phyloP scores from a whole-genome alignment of 1,140 invertebrate genomes.

The Drosophila insularis region DNA sequence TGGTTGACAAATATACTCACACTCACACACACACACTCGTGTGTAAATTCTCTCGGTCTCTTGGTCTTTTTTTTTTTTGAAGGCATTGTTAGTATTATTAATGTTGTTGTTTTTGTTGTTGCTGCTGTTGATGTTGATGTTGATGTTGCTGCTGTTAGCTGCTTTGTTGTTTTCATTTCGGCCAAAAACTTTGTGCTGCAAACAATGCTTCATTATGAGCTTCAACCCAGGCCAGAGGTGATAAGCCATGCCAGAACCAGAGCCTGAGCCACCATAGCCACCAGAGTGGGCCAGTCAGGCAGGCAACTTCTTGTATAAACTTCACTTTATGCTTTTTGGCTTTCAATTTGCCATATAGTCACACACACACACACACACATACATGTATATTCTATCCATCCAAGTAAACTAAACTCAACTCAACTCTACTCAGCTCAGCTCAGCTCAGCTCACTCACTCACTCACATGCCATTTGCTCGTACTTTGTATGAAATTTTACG shows the following conservation, averaged over 20 bases:
- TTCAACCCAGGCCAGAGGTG: constrained; percentile 65
- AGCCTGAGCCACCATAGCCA: constrained; percentile 9
- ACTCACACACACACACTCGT: constrained; percentile 2
- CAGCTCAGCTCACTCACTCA: constrained; percentile 48
- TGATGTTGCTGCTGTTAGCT: not conserved
- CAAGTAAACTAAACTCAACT: constrained; percentile 3
- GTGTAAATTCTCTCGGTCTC: constrained; percentile 23
- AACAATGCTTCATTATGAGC: constrained; percentile 79
- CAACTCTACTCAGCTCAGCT: constrained; percentile 10
- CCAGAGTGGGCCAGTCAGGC: constrained; percentile 8
- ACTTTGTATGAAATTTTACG: constrained; percentile 76
- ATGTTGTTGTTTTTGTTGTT: not conserved
- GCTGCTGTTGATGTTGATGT: constrained; percentile 14
- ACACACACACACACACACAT: constrained; percentile 23
- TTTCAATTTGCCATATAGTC: constrained; percentile 45
- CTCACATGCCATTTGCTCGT: constrained; percentile 63
- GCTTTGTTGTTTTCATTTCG: constrained; percentile 60
- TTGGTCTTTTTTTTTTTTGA: constrained; percentile 38
- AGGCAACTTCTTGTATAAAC: constrained; percentile 70
- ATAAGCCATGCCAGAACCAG: constrained; percentile 65
- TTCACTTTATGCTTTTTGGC: constrained; percentile 64
- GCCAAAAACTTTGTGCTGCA: constrained; percentile 72
- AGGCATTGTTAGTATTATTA: constrained; percentile 10
- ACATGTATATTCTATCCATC: constrained; percentile 16
- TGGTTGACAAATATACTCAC: constrained; percentile 1